A percentile compares a stretch with the other conserved stretches of the same genome.
Evolutionary conservation across 2,888 invertebrate species (phyloP).

Genomic region (Morpho helenor): DNA sequence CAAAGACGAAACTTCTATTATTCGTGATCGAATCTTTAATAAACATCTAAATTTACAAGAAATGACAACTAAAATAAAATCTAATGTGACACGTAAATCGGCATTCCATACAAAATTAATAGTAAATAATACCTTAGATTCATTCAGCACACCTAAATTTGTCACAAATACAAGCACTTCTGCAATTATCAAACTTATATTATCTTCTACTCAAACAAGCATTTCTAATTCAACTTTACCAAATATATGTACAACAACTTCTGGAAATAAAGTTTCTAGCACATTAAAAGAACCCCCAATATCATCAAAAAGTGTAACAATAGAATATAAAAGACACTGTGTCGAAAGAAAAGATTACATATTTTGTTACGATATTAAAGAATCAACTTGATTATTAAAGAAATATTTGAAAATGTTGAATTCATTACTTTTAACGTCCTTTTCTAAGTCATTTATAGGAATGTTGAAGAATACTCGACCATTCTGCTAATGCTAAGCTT

Average conservation of each 20-base stretch:
- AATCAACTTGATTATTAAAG: neutral
- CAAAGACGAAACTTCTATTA: conserved; percentile 7
- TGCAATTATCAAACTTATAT: neutral
- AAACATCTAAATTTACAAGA: neutral
- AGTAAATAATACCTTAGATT: neutral
- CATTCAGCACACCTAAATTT: neutral
- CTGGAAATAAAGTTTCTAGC: no score
- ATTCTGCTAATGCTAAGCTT: no score
- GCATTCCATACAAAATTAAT: neutral
- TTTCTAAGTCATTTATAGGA: no score
- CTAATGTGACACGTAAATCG: neutral
- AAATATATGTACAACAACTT: neutral
- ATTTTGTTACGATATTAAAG: conserved; percentile 37
- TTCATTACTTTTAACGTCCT: no score
- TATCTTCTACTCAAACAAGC: neutral
- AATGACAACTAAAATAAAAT: neutral
- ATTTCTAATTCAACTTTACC: neutral
- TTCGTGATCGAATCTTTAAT: neutral
- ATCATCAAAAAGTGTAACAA: neutral
- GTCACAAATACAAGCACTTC: neutral
- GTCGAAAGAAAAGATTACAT: conserved; percentile 46
- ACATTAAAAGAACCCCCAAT: no score
- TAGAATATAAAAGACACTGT: conserved; percentile 31
- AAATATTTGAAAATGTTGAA: no score
- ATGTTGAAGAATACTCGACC: no score